Conservation (phyloP, 2,888 invertebrate species). For the Lochmaea capreae region DNA sequence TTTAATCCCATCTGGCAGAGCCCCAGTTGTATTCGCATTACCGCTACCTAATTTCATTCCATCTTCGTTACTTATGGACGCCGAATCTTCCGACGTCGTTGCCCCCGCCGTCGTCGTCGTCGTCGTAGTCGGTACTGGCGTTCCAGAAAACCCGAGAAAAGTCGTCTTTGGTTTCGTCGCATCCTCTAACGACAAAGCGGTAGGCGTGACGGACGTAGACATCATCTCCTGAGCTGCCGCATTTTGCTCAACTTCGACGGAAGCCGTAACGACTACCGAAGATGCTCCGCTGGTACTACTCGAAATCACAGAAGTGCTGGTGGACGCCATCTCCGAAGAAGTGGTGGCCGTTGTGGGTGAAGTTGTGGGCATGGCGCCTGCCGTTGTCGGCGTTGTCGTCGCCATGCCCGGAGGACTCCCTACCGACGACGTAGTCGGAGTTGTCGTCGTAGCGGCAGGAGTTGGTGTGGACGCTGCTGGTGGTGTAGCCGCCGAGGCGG, state of each 20-base stretch:
- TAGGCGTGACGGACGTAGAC: conserved; percentile 28
- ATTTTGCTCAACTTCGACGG: conserved; percentile 29
- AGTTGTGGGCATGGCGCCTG: conserved; percentile 32
- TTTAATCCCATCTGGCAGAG: conserved; percentile 35
- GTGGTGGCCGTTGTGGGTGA: conserved; percentile 30
- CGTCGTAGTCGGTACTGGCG: conserved; percentile 41
- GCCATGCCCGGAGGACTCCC: conserved; percentile 48
- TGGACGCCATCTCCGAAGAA: conserved; percentile 34
- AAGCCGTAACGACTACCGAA: conserved; percentile 33
- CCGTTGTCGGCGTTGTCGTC: conserved; percentile 38
- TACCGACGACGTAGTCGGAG: conserved; percentile 30
- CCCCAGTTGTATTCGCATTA: conserved; percentile 29
- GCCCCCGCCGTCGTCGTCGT: conserved; percentile 37
- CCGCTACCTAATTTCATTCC: conserved; percentile 19
- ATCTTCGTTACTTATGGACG: conserved; percentile 22
- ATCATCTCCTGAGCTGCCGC: conserved; percentile 23
- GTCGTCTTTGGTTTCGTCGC: conserved; percentile 34
- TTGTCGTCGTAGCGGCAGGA: conserved; percentile 30
- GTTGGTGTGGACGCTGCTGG: conserved; percentile 38
- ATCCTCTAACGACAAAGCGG: conserved; percentile 26
- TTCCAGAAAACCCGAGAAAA: conserved; percentile 37
- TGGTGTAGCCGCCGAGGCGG: conserved; percentile 49
- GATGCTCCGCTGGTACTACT: conserved; percentile 40
- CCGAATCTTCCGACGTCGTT: conserved; percentile 39
- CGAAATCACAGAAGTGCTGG: conserved; percentile 48